Conservation (phyloP, 2,113 vertebrate species). For the Cyprinus carpio region DNA sequence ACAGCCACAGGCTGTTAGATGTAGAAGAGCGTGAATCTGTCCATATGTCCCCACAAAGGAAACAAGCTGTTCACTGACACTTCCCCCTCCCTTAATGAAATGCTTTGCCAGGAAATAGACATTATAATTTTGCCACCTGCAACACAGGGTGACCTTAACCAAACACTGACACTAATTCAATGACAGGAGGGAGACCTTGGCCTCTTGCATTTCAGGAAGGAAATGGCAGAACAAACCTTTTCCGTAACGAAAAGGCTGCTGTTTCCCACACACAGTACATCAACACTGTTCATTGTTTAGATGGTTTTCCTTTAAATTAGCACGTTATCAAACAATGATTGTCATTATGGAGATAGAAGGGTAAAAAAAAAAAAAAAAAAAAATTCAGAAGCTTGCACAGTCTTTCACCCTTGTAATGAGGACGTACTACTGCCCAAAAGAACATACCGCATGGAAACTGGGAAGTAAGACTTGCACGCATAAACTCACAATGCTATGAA, state of each 20-base stretch:
- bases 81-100: conserved; percentile 19
- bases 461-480: background rate
- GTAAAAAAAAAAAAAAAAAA: background rate
- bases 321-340: background rate
- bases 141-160: conserved; percentile 46
- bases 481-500: conserved; percentile 1
- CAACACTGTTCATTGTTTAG: conserved; percentile 41
- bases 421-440: conserved; percentile 19
- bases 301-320: conserved; percentile 24
- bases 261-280: conserved; percentile 29
- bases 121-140: conserved; percentile 33
- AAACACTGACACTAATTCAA: conserved; percentile 46
- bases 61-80: conserved; percentile 47
- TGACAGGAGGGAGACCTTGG: conserved; percentile 40
- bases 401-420: conserved; percentile 51
- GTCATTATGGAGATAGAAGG: background rate
- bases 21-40: conserved; percentile 37
- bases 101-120: conserved; percentile 9
- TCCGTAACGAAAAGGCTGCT: conserved; percentile 29
- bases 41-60: conserved; percentile 53
- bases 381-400: conserved; percentile 33
- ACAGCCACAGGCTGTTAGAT: conserved; percentile 38
- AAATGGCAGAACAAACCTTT: conserved; percentile 42
- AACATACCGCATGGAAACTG: conserved; percentile 36
- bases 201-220: conserved; percentile 52